Percentiles rank a stretch among this genome's conserved stretches.
Evolutionary conservation across 1,140 invertebrate genomes (phyloP).

Genomic region (Semibalanus balanoides): DNA sequence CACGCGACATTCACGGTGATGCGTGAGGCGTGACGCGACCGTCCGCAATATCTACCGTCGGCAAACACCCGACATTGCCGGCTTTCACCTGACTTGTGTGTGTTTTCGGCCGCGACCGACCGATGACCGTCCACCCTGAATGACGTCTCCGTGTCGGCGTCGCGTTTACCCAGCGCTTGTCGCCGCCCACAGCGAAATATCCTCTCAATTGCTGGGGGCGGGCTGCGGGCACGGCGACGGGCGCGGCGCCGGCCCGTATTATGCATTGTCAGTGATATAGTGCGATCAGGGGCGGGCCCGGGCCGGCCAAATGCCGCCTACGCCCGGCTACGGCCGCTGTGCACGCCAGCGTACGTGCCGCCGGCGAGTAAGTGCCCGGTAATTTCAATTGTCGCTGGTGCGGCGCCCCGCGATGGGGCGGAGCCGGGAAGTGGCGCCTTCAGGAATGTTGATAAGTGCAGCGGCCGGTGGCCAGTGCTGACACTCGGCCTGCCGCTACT

Average conservation of each 20-base stretch:
- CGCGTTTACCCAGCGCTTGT: too few species aligned
- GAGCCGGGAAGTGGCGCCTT: too few species aligned
- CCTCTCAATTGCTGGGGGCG: background rate
- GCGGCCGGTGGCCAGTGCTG: too few species aligned
- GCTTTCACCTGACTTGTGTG: background rate
- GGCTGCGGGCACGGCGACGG: background rate
- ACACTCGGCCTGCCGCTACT: too few species aligned
- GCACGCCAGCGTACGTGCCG: background rate
- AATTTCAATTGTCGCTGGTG: too few species aligned
- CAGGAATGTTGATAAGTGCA: too few species aligned
- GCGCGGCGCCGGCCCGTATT: background rate
- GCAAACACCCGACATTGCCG: background rate
- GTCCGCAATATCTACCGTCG: background rate
- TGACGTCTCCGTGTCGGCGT: background rate
- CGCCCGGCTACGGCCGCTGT: background rate
- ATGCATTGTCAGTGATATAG: conserved; percentile 2
- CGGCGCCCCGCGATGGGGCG: too few species aligned
- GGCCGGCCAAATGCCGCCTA: too few species aligned
- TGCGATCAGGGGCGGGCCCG: background rate
- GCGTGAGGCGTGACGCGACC: too few species aligned
- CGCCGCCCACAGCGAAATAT: too few species aligned
- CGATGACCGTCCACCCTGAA: background rate
- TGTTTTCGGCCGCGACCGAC: background rate
- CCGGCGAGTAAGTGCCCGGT: too few species aligned
- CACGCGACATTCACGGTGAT: too few species aligned